Evolutionary conservation across 2,888 invertebrate species (phyloP), one percentile per base, ranked within the genome.

Genomic region (Drosophila kuntzei): DNA sequence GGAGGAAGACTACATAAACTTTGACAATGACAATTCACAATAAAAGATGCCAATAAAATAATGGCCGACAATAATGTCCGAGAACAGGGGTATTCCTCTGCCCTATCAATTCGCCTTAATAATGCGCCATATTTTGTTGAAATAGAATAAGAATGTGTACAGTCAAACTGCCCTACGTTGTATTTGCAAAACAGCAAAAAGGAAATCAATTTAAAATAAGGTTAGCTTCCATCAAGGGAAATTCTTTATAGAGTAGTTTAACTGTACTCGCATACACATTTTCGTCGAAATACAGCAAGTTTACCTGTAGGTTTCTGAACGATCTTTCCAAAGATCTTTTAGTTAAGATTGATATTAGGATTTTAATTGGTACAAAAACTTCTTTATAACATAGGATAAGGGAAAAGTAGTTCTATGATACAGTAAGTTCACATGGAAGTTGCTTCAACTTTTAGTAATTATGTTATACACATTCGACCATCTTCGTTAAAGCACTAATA

Each of bases 41-140:
- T 41, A 41, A 54, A 54, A 12, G 29, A 78, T 80, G 72, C 76
- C 83, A 76, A 78, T 79, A 82, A 85, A 88, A 79, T 88, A 89
- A 89, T 89, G 83, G 89, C 87, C 78, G 89, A 82, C 89, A 84
- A 89, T 87, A 44, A 44, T 34, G 22, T 14, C 44, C 34, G 32
- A 14, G 22, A 22, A 32, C 32, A 34, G n/a, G 18, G 54, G 5
- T n/a, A 43, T 22, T 43, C 41, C 39, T 12, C 8, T 54, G 39
- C 54, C 20, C 20, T 29, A 37, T 51, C 25, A 39, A 16, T 39
- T 11, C 5, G 32, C 11, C 8, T 14, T 32, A 16, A 22, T 43
- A 44, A 44, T n/a, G 44, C 51, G 46, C 59, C 46, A 39, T 53
- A 39, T 59, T 34, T 36, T 16, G 14, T 27, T 34, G 0, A 29